Base-by-base conservation (phyloP, 1,140 invertebrate species). In the Drosophila saltans region DNA sequence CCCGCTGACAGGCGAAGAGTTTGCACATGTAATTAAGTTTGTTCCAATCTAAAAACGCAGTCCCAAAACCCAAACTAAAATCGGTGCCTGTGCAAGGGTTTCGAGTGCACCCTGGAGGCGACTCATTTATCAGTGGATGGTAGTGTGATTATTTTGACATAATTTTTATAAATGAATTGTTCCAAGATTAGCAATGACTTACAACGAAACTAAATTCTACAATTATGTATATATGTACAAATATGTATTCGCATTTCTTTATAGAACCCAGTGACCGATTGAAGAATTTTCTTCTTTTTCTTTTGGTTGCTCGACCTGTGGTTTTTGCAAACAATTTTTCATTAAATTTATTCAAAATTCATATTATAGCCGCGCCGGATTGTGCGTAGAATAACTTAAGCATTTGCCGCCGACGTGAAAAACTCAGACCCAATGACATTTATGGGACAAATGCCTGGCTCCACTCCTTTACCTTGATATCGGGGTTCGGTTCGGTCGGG, bases 311-410 rank as follows among this genome's bases (percentile, higher is more conserved):
- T 59, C 45, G 55, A 58, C 33, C 62, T 71, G 74, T 68, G 57
- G 59, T 71, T 72, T 77, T 65, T 52, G 66, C 55, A 70, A 63
- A 78, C 78, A 88, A 73, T 82, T 83, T 89, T 86, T 68, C 84
- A 89, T 83, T 89, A 67, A 83, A 80, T 78, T 76, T 88, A 88
- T 88, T 88, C 84, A 88, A 88, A 88, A 89, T 84, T 88, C 84
- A 88, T 88, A 88, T 83, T 72, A 84, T 76, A 70, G 77, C 62
- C 76, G 65, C 63, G 33, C 30, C 57, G 30, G 65, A 56, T 69
- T 84, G 80, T 88, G 84, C 75, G 72, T 83, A 71, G 84, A 88
- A 88, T 88, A 88, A 78, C 74, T 89, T 81, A 88, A 73, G 71
- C 72, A 21, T 24, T 55, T 61, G 56, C 71, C 77, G 72, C 21